Conservation (phyloP, 2,888 invertebrate genomes). For the Osedax fenrisi region DNA sequence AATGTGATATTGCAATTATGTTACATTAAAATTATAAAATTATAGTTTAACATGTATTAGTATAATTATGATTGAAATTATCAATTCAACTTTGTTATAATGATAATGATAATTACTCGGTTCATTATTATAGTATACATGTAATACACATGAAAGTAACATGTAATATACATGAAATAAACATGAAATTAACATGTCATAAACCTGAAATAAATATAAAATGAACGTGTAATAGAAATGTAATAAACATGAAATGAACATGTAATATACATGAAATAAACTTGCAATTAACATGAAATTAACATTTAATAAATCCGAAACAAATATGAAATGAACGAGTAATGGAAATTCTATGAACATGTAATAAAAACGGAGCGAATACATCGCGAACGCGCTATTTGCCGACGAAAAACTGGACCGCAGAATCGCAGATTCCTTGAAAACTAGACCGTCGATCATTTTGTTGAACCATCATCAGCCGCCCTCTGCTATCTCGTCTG, state of each 20-base stretch:
- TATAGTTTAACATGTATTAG: no score
- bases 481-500: constrained; percentile 23
- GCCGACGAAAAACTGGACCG: constrained; percentile 14
- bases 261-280: background rate
- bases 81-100: background rate
- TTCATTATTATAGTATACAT: background rate
- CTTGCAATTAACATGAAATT: background rate
- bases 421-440: constrained; percentile 32
- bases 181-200: background rate
- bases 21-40: no score
- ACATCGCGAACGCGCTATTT: no score
- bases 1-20: no score
- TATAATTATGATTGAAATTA: no score
- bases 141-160: background rate
- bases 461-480: background rate
- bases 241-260: background rate
- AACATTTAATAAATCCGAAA: background rate
- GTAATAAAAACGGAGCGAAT: no score
- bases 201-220: background rate
- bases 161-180: no score
- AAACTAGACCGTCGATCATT: constrained; percentile 31
- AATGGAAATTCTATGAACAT: no score
- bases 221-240: background rate
- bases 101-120: background rate
- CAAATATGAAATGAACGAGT: background rate